Evolutionary conservation across 1,140 invertebrate species (phyloP).

Genomic region (Heliconius himera): DNA sequence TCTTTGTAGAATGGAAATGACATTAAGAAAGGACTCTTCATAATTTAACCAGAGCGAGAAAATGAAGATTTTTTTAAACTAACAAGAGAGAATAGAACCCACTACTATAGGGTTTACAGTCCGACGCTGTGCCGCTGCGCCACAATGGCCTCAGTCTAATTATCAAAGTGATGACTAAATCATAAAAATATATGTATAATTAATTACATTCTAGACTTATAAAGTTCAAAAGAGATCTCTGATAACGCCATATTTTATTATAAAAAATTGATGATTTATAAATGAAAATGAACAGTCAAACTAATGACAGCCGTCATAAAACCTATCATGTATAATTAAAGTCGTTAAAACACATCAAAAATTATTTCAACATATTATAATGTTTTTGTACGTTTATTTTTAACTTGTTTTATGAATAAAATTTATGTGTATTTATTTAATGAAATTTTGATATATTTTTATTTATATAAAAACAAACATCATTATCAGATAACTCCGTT

Average conservation of each 20-base stretch:
- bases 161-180: neutral
- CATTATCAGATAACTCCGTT: too few species aligned
- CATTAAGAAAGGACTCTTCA: too few species aligned
- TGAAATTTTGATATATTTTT: too few species aligned
- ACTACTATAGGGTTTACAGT: too few species aligned
- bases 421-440: neutral
- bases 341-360: neutral
- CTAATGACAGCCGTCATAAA: conserved; percentile 1
- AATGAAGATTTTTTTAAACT: too few species aligned
- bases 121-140: too few species aligned
- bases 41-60: too few species aligned
- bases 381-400: neutral
- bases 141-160: neutral
- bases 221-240: neutral
- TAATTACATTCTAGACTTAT: neutral
- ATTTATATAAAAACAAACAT: too few species aligned
- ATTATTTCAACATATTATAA: neutral
- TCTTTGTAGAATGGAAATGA: too few species aligned
- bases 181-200: neutral
- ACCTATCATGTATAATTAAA: neutral
- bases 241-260: neutral
- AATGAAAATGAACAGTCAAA: neutral
- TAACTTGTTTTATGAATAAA: neutral
- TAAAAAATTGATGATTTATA: neutral
- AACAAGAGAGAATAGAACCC: too few species aligned